Evolutionary conservation across 2,113 vertebrate species (phyloP).

Genomic region (Desmodus rotundus): DNA sequence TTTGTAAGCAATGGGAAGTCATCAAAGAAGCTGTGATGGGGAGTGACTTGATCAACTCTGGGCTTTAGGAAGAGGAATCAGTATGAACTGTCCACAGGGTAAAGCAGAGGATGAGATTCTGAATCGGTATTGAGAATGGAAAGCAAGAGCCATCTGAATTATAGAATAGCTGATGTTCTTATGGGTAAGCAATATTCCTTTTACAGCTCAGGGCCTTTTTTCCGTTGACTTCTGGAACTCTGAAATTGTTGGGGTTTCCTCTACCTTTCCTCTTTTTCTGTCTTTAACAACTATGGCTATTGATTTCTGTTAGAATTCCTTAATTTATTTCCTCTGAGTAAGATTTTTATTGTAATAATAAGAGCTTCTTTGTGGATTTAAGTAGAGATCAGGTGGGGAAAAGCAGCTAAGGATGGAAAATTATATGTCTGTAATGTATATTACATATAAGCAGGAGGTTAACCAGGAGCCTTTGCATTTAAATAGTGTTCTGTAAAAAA

Average conservation of each 20-base stretch:
- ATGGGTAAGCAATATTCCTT: not conserved
- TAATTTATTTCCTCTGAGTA: constrained; percentile 23
- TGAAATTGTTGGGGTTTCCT: not conserved
- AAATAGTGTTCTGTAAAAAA: constrained; percentile 49
- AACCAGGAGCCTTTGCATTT: not conserved
- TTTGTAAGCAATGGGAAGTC: not conserved
- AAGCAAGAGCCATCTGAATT: not conserved
- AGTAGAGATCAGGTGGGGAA: not conserved
- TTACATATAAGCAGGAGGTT: not conserved
- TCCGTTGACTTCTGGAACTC: not conserved
- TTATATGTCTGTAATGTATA: constrained; percentile 27
- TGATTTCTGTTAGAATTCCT: not conserved
- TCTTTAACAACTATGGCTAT: not conserved
- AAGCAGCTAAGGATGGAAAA: not conserved
- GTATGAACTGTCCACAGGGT: not conserved
- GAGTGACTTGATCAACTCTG: not conserved
- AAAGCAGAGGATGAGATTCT: not conserved
- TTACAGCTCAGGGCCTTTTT: not conserved
- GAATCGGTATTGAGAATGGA: not conserved
- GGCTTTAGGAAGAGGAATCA: not conserved
- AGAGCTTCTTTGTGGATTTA: constrained; percentile 13
- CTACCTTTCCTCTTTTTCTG: not conserved
- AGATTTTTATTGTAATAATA: constrained; percentile 8
- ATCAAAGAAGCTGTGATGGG: not conserved
- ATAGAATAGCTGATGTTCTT: not conserved